These are phyloP conservation scores for Sylvia borin DNA, from an alignment of 2,797 vertebrate genomes.

Conservation along the genomic window DNA sequence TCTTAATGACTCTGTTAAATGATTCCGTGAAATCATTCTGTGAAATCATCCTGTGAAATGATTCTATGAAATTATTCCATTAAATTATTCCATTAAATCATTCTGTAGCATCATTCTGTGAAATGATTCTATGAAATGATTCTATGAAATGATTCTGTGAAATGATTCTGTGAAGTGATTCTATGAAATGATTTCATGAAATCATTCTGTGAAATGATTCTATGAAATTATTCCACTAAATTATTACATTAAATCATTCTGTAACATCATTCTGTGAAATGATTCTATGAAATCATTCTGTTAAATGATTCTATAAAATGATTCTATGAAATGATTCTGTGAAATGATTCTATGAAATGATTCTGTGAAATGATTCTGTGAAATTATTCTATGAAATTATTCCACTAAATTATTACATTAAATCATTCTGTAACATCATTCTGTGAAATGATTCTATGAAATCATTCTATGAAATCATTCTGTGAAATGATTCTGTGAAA, in stretches of 20 bases:
- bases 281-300: rapidly evolving
- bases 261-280: rapidly evolving
- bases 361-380: rapidly evolving
- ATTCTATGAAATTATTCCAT: rapidly evolving
- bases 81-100: rapidly evolving
- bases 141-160: rapidly evolving
- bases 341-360: rapidly evolving
- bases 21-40: rapidly evolving
- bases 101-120: rapidly evolving
- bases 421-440: rapidly evolving
- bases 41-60: rapidly evolving
- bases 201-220: rapidly evolving
- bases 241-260: rapidly evolving
- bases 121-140: rapidly evolving
- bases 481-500: rapidly evolving
- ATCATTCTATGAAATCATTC: rapidly evolving
- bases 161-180: rapidly evolving
- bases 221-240: rapidly evolving
- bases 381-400: rapidly evolving
- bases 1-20: neutral
- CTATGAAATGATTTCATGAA: rapidly evolving
- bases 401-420: rapidly evolving
- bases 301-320: rapidly evolving
- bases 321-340: rapidly evolving
- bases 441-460: rapidly evolving